phyloP scores from a whole-genome alignment of 2,797 vertebrate genomes.

The Cyclopterus lumpus region DNA sequence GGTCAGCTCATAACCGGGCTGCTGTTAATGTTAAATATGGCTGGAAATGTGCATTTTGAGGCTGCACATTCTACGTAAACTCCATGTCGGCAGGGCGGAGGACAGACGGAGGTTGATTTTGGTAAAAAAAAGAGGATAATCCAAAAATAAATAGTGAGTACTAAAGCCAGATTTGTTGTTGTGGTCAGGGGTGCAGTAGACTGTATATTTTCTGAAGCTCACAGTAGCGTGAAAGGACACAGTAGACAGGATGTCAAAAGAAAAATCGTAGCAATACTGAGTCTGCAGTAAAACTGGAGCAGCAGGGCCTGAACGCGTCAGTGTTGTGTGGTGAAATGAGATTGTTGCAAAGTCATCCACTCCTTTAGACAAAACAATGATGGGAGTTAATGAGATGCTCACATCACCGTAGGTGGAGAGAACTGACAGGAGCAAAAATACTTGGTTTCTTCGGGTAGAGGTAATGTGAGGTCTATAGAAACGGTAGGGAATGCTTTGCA shows the following conservation, averaged over 20 bases:
- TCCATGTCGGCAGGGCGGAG: background rate
- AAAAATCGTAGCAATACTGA: conserved; percentile 25
- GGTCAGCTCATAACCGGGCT: background rate
- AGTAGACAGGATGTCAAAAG: conserved; percentile 28
- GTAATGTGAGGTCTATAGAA: background rate
- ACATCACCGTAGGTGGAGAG: background rate
- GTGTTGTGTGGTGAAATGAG: conserved; percentile 15
- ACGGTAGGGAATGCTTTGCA: background rate
- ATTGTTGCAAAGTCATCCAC: conserved; percentile 28
- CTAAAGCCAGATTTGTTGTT: conserved; percentile 29
- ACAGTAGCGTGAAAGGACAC: conserved; percentile 37
- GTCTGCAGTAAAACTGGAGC: conserved; percentile 36
- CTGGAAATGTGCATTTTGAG: background rate
- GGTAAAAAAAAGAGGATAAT: conserved; percentile 10
- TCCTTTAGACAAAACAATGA: conserved; percentile 16
- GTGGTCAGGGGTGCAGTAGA: conserved; percentile 37
- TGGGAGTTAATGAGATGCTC: conserved; percentile 24
- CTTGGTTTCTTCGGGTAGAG: background rate
- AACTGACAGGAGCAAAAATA: conserved; percentile 18
- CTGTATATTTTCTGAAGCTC: conserved; percentile 39
- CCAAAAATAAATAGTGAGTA: conserved; percentile 26
- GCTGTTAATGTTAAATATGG: background rate
- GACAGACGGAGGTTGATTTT: conserved; percentile 6
- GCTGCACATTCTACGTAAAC: conserved; percentile 11
- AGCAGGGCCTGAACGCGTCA: conserved; percentile 23